Conservation (phyloP, 2,113 vertebrate genomes). For the Etheostoma spectabile region DNA sequence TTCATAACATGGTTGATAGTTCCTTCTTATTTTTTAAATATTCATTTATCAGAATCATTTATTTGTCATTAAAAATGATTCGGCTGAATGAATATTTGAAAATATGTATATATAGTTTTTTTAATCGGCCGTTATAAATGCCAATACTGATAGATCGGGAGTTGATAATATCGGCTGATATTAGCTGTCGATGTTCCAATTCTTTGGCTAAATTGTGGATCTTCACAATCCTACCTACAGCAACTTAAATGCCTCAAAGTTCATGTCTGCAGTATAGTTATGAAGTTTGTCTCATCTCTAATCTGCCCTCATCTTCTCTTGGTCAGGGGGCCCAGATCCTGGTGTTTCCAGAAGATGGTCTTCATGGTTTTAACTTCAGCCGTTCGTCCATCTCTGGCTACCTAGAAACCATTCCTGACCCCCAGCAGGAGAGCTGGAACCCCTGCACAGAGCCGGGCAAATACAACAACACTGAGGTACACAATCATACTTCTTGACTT, state of each 20-base stretch:
- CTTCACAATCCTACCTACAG: no score
- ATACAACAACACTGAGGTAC: slow-evolving; percentile 92
- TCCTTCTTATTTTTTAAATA: no score
- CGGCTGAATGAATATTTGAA: no score
- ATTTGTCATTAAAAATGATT: no score
- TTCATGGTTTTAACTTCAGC: slow-evolving; percentile 96
- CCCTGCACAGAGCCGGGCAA: slow-evolving; percentile 88
- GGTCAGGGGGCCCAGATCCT: slow-evolving; percentile 92
- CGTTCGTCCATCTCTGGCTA: slow-evolving; percentile 90
- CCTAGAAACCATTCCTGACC: slow-evolving; percentile 88
- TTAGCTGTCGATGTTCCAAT: no score
- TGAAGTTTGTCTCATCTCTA: background rate
- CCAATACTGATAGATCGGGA: no score
- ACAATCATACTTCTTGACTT: background rate
- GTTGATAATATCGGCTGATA: no score
- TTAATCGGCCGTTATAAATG: no score
- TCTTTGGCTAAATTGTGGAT: no score
- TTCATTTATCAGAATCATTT: no score
- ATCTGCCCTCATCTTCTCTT: background rate
- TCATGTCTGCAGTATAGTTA: background rate
- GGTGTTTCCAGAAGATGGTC: slow-evolving; percentile 96
- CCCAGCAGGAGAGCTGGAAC: slow-evolving; percentile 88
- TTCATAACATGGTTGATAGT: no score
- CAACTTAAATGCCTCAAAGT: background rate
- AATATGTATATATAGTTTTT: no score